These are phyloP conservation scores for Cantharis rufa DNA, from an alignment of 2,888 invertebrate species.

Conservation along the genomic window DNA sequence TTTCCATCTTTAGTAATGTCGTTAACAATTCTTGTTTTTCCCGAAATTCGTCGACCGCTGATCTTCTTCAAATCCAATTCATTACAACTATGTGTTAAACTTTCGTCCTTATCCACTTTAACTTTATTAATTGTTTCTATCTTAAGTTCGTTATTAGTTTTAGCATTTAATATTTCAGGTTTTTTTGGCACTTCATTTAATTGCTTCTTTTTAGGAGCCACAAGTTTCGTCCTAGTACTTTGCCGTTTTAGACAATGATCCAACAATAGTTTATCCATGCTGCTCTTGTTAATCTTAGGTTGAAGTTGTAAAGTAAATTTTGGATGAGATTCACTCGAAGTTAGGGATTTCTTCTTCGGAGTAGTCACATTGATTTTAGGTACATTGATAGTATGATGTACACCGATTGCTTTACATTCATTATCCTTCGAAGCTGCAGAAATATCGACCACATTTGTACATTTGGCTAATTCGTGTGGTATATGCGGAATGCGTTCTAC, in stretches of 20 bases:
- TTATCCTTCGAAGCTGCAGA: background rate
- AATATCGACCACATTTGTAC: background rate
- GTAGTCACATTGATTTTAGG: background rate
- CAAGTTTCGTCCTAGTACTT: conserved; percentile 9
- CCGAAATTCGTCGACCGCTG: background rate
- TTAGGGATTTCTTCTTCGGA: background rate
- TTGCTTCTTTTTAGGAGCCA: conserved; percentile 5
- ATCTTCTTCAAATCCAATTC: background rate
- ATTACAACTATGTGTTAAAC: background rate
- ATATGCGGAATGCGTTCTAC: conserved; percentile 9
- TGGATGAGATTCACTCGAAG: background rate
- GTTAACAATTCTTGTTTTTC: background rate
- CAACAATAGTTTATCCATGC: background rate
- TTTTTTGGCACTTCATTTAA: background rate
- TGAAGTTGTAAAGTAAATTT: background rate
- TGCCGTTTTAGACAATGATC: conserved; percentile 11
- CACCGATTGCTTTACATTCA: background rate
- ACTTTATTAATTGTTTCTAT: background rate
- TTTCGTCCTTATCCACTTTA: background rate
- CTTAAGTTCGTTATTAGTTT: background rate
- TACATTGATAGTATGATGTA: background rate
- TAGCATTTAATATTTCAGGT: background rate
- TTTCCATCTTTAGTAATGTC: background rate
- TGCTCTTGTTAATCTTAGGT: background rate
- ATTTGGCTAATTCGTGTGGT: background rate